Conservation (phyloP, 2,113 vertebrate genomes). For the Dissostichus mawsoni region DNA sequence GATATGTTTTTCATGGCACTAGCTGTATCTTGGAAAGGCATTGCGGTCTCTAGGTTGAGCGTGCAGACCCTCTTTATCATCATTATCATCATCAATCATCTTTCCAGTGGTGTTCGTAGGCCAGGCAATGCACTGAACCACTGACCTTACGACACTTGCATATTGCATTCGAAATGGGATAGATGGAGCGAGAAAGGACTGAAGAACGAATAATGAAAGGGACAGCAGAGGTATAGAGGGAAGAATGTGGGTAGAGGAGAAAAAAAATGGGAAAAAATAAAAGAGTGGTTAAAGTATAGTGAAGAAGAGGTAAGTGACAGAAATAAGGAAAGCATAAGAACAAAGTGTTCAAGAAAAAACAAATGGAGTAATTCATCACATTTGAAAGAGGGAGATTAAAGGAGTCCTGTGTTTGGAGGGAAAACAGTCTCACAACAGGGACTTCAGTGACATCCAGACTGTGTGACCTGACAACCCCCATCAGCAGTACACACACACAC, state of each 20-base stretch:
- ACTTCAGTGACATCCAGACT: conserved; percentile 35
- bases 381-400: conserved; percentile 65
- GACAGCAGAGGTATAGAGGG: not conserved
- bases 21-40: conserved; percentile 66
- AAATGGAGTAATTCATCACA: conserved; percentile 56
- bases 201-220: not conserved
- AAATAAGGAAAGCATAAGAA: not conserved
- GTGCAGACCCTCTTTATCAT: conserved; percentile 70
- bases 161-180: conserved; percentile 43
- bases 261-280: not conserved
- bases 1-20: conserved; percentile 65
- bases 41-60: conserved; percentile 62
- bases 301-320: not conserved
- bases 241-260: not conserved
- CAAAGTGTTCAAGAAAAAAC: conserved; percentile 35
- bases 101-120: conserved; percentile 47
- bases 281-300: not conserved
- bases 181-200: conserved; percentile 7
- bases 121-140: conserved; percentile 41
- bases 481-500: conserved; percentile 16
- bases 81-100: conserved; percentile 77
- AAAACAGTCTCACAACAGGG: conserved; percentile 65
- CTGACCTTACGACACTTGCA: conserved; percentile 39
- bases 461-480: conserved; percentile 48
- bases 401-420: conserved; percentile 60